A percentile compares a stretch with the other conserved stretches of the same genome.
Conservation (phyloP, 2,888 invertebrate species). For the Rhagonycha lutea region DNA sequence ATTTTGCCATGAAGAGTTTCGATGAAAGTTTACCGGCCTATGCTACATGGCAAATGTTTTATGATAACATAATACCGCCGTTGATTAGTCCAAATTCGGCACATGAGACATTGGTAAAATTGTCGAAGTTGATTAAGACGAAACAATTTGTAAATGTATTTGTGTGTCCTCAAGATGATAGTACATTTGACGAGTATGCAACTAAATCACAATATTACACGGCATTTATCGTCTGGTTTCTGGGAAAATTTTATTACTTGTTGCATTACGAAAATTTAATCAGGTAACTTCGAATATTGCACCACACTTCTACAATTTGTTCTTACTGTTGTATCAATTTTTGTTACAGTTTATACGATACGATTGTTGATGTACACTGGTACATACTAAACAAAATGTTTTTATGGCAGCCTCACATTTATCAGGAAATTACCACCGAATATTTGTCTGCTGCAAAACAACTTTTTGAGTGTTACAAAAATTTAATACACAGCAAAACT, state of each 20-base stretch:
- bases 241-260: conserved; percentile 69
- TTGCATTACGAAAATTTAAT: conserved; percentile 60
- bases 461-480: conserved; percentile 56
- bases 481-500: conserved; percentile 25
- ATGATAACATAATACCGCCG: conserved; percentile 61
- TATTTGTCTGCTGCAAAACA: conserved; percentile 56
- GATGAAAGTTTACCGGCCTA: conserved; percentile 45
- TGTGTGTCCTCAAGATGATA: conserved; percentile 56
- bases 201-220: conserved; percentile 48
- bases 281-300: conserved; percentile 47
- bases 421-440: conserved; percentile 56
- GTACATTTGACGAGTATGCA: conserved; percentile 57
- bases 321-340: not conserved
- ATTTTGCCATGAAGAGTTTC: conserved; percentile 14
- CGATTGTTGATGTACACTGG: conserved; percentile 61
- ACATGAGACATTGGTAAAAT: conserved; percentile 60
- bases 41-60: conserved; percentile 66
- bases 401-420: conserved; percentile 58
- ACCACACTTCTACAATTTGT: too few relatives aligned
- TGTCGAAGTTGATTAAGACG: conserved; percentile 64
- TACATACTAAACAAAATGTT: conserved; percentile 61
- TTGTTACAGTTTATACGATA: conserved; percentile 57
- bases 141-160: conserved; percentile 62
- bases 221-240: conserved; percentile 68
- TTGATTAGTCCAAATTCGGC: conserved; percentile 63